These are phyloP conservation scores for Bos javanicus DNA, from an alignment of 2,113 vertebrate genomes.

Conservation along the genomic window DNA sequence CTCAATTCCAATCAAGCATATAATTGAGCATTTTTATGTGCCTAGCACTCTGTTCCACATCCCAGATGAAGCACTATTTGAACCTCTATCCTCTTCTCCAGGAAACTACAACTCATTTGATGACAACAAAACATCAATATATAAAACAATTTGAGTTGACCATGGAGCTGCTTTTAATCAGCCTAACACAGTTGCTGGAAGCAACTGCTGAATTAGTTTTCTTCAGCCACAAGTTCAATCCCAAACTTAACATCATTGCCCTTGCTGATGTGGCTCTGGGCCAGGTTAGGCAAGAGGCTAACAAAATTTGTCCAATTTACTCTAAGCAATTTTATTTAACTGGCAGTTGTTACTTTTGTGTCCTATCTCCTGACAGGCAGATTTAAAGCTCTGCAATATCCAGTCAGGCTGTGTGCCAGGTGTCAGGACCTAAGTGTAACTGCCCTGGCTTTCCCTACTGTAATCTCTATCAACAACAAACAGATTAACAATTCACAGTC, in stretches of 20 bases:
- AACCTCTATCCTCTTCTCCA: not conserved
- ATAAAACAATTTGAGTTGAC: slow-evolving; percentile 63
- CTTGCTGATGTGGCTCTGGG: slow-evolving; percentile 56
- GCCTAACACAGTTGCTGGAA: slow-evolving; percentile 67
- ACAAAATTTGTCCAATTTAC: slow-evolving; percentile 75
- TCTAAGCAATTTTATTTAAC: slow-evolving; percentile 78
- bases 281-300: slow-evolving; percentile 69
- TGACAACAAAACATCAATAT: slow-evolving; percentile 43
- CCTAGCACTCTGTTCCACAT: not conserved
- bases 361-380: slow-evolving; percentile 70
- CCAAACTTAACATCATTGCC: slow-evolving; percentile 70
- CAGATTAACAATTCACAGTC: slow-evolving; percentile 45
- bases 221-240: slow-evolving; percentile 58
- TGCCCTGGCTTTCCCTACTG: not conserved
- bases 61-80: not conserved
- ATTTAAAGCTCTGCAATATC: slow-evolving; percentile 74
- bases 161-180: slow-evolving; percentile 70
- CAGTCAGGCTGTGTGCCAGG: slow-evolving; percentile 47
- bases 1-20: not conserved
- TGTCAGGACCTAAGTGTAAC: slow-evolving; percentile 39
- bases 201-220: slow-evolving; percentile 68
- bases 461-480: slow-evolving; percentile 58
- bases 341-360: slow-evolving; percentile 77
- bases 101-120: slow-evolving; percentile 45
- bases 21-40: not conserved